phyloP scores from a whole-genome alignment of 37 sponge, comb jelly and placozoan species.

The Axinella damicornis region DNA sequence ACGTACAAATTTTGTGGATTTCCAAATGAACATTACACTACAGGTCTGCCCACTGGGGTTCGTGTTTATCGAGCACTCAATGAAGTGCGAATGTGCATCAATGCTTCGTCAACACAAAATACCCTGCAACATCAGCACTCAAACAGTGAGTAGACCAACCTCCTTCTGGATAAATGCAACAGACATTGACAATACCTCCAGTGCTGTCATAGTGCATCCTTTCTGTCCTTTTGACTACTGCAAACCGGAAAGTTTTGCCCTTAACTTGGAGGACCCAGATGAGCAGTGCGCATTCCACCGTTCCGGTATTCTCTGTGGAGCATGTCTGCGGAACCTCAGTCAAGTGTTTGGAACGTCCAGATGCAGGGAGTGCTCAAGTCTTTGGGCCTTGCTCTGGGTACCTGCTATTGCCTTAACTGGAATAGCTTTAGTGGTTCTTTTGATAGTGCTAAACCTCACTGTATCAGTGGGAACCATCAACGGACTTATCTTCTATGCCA shows the following conservation, averaged over 20 bases:
- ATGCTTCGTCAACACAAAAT: neutral
- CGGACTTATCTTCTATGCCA: no score
- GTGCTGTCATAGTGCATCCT: neutral
- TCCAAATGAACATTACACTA: no score
- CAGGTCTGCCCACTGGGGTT: conserved; percentile 1
- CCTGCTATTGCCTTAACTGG: neutral
- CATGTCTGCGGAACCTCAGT: neutral
- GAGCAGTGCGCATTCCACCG: conserved; percentile 15
- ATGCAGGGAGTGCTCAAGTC: conserved; percentile 14
- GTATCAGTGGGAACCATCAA: no score
- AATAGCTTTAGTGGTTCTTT: neutral
- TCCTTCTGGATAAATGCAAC: neutral
- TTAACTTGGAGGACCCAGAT: neutral
- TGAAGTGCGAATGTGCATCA: neutral
- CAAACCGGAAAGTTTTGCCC: neutral
- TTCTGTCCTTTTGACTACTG: conserved; percentile 35
- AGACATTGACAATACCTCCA: no score
- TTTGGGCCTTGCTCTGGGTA: neutral
- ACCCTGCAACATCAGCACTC: neutral
- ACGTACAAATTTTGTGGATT: no score
- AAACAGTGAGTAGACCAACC: neutral
- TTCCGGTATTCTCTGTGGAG: conserved; percentile 11
- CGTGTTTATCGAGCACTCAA: neutral
- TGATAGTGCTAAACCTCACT: no score
- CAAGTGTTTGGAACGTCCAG: conserved; percentile 16